phyloP scores from a whole-genome alignment of 2,888 invertebrate genomes.

The Tineola bisselliella region DNA sequence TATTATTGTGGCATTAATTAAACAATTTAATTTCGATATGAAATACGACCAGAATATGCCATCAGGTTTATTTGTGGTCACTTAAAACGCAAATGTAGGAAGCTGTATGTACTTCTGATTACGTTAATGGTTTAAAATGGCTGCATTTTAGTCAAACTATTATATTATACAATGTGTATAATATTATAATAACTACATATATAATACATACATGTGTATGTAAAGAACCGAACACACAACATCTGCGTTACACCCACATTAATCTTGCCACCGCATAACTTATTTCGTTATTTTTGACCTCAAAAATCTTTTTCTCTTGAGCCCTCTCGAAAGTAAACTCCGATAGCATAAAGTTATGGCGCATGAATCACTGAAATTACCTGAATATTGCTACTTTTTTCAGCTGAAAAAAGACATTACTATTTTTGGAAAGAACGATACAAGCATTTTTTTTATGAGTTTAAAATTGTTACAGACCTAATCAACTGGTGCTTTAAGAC shows the following conservation, averaged over 20 bases:
- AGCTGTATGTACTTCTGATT: background rate
- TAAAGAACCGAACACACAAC: background rate
- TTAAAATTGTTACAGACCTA: too few relatives aligned
- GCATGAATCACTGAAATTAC: constrained; percentile 9
- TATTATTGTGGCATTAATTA: too few relatives aligned
- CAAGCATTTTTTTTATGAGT: too few relatives aligned
- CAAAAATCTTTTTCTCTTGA: constrained; percentile 9
- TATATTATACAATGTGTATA: too few relatives aligned
- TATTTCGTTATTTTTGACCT: constrained; percentile 8
- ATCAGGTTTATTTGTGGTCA: background rate
- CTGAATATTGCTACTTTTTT: constrained; percentile 13
- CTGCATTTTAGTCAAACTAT: too few relatives aligned
- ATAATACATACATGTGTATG: background rate
- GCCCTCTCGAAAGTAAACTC: constrained; percentile 10
- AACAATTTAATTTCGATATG: too few relatives aligned
- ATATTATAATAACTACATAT: too few relatives aligned
- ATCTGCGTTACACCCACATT: background rate
- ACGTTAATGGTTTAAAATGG: background rate
- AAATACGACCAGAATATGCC: background rate
- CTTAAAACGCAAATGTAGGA: background rate
- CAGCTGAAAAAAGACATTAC: constrained; percentile 1
- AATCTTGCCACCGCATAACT: constrained; percentile 1
- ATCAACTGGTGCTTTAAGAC: too few relatives aligned
- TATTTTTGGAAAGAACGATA: background rate
- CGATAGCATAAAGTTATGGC: constrained; percentile 12